Evolutionary conservation across 2,797 vertebrate species (phyloP).

Genomic region (Manis pentadactyla): DNA sequence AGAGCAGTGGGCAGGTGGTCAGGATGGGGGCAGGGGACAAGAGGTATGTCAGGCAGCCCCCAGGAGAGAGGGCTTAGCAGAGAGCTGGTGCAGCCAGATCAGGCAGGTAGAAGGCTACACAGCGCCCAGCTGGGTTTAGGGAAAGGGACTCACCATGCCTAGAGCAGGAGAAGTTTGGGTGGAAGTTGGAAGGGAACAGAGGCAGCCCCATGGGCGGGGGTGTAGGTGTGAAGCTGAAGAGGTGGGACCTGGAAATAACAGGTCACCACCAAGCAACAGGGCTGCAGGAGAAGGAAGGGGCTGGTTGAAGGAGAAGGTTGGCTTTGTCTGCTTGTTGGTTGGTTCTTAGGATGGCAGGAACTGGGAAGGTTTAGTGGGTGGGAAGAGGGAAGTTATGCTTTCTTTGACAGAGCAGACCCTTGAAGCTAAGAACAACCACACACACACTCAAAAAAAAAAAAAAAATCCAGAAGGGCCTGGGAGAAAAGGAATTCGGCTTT

Average conservation of each 20-base stretch:
- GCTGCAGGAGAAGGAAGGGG: background rate
- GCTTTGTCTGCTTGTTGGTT: background rate
- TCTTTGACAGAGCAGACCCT: background rate
- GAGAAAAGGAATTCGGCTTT: slow-evolving; percentile 3
- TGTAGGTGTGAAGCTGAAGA: background rate
- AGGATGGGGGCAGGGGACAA: rapidly evolving
- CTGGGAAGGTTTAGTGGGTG: background rate
- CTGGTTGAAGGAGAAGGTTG: background rate
- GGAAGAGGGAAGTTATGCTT: background rate
- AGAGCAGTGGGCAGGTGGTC: background rate
- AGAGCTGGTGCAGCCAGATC: background rate
- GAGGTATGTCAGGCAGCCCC: background rate
- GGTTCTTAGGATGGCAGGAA: background rate
- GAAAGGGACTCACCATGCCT: background rate
- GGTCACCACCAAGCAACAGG: background rate
- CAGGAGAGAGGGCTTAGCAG: background rate
- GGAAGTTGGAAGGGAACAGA: background rate
- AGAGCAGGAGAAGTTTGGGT: background rate
- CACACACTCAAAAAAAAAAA: too few relatives aligned
- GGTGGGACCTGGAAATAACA: background rate
- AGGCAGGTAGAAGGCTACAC: background rate
- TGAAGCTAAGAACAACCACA: background rate
- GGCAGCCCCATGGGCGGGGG: background rate
- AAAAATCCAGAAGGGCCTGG: background rate
- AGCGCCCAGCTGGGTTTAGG: background rate